Evolutionary conservation across 1,140 invertebrate species (phyloP).

Genomic region (Plectrocnemia conspersa): DNA sequence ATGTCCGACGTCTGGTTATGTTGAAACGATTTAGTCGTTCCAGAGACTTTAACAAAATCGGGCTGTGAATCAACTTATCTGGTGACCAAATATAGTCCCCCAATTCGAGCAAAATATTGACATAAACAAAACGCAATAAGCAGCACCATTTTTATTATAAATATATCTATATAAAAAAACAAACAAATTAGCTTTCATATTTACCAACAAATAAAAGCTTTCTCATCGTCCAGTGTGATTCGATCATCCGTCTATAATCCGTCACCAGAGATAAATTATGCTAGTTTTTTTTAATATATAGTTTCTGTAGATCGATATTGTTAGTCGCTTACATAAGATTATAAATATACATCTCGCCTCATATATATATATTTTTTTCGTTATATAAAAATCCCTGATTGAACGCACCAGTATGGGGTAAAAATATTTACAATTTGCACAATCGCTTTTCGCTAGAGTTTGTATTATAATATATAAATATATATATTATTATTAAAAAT

Average conservation of each 20-base stretch:
- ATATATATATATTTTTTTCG: not conserved
- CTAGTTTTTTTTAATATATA: slow-evolving; percentile 4
- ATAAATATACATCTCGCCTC: not conserved
- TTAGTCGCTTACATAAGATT: slow-evolving; percentile 12
- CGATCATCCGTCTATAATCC: slow-evolving; percentile 17
- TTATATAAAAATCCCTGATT: not conserved
- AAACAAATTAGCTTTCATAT: too few relatives aligned
- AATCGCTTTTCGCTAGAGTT: slow-evolving; percentile 29
- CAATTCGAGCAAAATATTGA: too few relatives aligned
- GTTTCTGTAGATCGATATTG: not conserved
- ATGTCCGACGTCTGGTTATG: not conserved
- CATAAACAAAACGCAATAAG: too few relatives aligned
- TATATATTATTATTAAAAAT: slow-evolving; percentile 5
- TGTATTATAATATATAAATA: slow-evolving; percentile 10
- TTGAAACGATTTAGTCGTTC: slow-evolving; percentile 5
- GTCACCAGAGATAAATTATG: slow-evolving; percentile 13
- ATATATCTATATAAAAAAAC: too few relatives aligned
- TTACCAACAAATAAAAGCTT: too few relatives aligned
- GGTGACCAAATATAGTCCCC: slow-evolving; percentile 15
- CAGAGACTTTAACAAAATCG: slow-evolving; percentile 14
- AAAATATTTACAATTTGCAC: slow-evolving; percentile 20
- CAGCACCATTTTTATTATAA: too few relatives aligned
- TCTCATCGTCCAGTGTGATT: slow-evolving; percentile 15
- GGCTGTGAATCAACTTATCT: slow-evolving; percentile 22
- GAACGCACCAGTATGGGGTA: slow-evolving; percentile 4